Evolutionary conservation across 1,140 invertebrate species (phyloP).

Genomic region (Eriocheir sinensis): DNA sequence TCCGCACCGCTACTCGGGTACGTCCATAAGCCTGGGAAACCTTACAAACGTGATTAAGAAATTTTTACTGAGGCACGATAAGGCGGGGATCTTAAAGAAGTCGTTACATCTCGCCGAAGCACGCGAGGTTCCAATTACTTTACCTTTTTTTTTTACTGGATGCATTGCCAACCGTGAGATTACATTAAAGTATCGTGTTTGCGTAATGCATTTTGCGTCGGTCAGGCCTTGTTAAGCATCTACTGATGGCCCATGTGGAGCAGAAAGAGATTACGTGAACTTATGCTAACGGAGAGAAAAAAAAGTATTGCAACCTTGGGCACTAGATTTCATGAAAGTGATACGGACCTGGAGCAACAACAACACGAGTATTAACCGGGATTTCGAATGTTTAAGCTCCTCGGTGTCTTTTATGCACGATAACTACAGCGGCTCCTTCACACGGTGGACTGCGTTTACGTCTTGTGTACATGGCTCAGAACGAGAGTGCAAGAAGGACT

Average conservation of each 20-base stretch:
- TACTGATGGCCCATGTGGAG: background rate
- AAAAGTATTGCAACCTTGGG: background rate
- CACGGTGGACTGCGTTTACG: background rate
- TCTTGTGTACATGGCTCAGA: background rate
- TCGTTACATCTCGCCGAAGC: background rate
- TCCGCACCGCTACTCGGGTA: background rate
- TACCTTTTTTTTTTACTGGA: too few species aligned
- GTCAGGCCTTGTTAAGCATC: background rate
- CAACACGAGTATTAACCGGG: background rate
- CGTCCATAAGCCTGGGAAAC: background rate
- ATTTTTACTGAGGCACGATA: background rate
- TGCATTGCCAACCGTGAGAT: background rate
- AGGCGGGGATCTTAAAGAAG: background rate
- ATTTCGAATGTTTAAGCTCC: background rate
- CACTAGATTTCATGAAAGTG: background rate
- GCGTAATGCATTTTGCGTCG: background rate
- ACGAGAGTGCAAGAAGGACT: background rate
- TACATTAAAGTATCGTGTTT: background rate
- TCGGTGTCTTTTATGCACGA: background rate
- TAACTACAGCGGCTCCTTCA: background rate
- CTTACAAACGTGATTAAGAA: slow-evolving; percentile 25
- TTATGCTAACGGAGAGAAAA: background rate
- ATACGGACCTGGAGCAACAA: background rate
- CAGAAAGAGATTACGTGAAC: background rate
- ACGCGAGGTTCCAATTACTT: background rate